Base-by-base conservation (phyloP, 2,888 invertebrate genomes). In the Bimastos eiseni region DNA sequence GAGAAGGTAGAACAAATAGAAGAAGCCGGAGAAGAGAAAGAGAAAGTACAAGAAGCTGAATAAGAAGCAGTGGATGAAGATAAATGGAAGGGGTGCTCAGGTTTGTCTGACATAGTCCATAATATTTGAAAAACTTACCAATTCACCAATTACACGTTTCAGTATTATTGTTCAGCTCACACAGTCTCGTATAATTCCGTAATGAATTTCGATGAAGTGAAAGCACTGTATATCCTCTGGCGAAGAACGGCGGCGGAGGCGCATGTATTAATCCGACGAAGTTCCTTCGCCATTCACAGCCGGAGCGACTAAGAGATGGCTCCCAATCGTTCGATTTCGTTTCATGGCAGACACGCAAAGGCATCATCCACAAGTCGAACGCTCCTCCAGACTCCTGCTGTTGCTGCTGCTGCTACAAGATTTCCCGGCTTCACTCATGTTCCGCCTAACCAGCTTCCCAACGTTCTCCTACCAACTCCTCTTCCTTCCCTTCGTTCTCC, bases 141-240 rank as follows among this genome's bases (percentile, higher is more conserved):
- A 30, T n/a, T 30, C 11, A 49, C 21, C 21, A 41, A 41, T 24
- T 21, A 70, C 4, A 70, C 70, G 70, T 8, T 70, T 70, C 70
- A 70, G 17, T n/a, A n/a, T n/a, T n/a, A n/a, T n/a, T 70, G 70
- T 49, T 8, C 70, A 30, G 0, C 70, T 70, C 30, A 5, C 70
- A n/a, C 13, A 70, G 70, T 70, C 70, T n/a, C 70, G 30, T 70
- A 70, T 70, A 70, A 70, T 70, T n/a, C 70, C 70, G 70, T 70
- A 70, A n/a, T 70, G 70, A 70, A 70, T 70, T 70, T 70, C 70
- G n/a, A n/a, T n/a, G n/a, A 70, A 70, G 70, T n/a, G 70, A 70
- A n/a, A 6, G n/a, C 70, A 11, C 30, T n/a, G 70, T 8, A n/a
- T 70, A 70, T 49, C 49, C 49, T 11, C 41, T 11, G 41, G 2